Conservation (phyloP, 2,888 invertebrate genomes). For the Ormyrus labotus region DNA sequence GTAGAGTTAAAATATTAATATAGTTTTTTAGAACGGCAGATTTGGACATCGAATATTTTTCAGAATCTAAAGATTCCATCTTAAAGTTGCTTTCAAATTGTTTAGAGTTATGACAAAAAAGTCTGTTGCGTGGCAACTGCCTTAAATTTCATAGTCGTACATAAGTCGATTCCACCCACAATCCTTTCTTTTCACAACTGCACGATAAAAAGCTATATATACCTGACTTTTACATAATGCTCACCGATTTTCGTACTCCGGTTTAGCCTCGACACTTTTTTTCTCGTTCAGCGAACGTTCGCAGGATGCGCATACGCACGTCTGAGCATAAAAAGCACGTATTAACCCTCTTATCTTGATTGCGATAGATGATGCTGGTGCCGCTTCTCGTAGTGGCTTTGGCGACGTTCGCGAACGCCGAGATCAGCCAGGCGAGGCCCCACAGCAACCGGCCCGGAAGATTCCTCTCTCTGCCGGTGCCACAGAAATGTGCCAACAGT, state of each 20-base stretch:
- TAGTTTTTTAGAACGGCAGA: too few relatives aligned
- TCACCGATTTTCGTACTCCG: not conserved
- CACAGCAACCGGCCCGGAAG: constrained; percentile 87
- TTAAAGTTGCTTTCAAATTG: too few relatives aligned
- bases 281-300: not conserved
- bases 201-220: too few relatives aligned
- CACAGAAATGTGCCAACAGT: constrained; percentile 91
- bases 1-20: too few relatives aligned
- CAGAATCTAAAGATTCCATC: too few relatives aligned
- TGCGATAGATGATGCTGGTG: constrained; percentile 83
- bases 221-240: too few relatives aligned
- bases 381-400: constrained; percentile 78
- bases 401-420: constrained; percentile 77
- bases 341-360: constrained; percentile 14
- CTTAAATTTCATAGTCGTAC: too few relatives aligned
- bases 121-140: too few relatives aligned
- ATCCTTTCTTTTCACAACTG: too few relatives aligned
- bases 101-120: too few relatives aligned
- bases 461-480: constrained; percentile 87
- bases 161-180: too few relatives aligned
- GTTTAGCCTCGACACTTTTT: not conserved
- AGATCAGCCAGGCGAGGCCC: constrained; percentile 77
- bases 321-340: not conserved
- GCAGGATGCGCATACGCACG: not conserved
- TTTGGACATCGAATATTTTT: too few relatives aligned